A percentile compares a stretch with the other conserved stretches of the same genome.
phyloP scores from a whole-genome alignment of 2,888 invertebrate species.

The Hyles lineata region DNA sequence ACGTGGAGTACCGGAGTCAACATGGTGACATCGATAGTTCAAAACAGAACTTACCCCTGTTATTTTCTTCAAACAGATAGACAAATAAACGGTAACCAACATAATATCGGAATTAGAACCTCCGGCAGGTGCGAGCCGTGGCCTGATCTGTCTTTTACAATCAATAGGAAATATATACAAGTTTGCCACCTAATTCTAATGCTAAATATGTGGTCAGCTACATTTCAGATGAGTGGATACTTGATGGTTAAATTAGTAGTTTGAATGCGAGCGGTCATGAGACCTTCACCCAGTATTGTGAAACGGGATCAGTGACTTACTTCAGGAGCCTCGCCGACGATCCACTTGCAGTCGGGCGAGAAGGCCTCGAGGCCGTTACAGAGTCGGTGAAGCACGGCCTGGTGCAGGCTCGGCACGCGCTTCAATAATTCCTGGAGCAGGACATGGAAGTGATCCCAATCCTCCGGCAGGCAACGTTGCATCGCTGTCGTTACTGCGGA shows the following conservation, averaged over 20 bases:
- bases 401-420: slow-evolving; percentile 91
- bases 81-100: neutral
- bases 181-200: too few relatives aligned
- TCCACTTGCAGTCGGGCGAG: slow-evolving; percentile 98
- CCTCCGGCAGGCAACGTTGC: slow-evolving; percentile 90
- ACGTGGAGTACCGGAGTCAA: neutral
- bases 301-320: slow-evolving; percentile 66
- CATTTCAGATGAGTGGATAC: neutral
- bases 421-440: slow-evolving; percentile 93
- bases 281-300: neutral
- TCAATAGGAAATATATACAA: neutral
- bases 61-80: slow-evolving; percentile 2
- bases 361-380: slow-evolving; percentile 97
- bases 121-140: neutral
- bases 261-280: neutral
- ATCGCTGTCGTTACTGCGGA: slow-evolving; percentile 80
- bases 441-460: slow-evolving; percentile 98
- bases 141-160: neutral
- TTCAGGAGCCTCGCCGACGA: slow-evolving; percentile 97
- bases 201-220: too few relatives aligned
- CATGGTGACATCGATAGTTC: neutral
- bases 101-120: neutral
- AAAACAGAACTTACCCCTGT: slow-evolving; percentile 6
- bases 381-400: slow-evolving; percentile 91
- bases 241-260: neutral